phyloP scores from a whole-genome alignment of 2,888 invertebrate genomes.

The Metopia argyrocephala region DNA sequence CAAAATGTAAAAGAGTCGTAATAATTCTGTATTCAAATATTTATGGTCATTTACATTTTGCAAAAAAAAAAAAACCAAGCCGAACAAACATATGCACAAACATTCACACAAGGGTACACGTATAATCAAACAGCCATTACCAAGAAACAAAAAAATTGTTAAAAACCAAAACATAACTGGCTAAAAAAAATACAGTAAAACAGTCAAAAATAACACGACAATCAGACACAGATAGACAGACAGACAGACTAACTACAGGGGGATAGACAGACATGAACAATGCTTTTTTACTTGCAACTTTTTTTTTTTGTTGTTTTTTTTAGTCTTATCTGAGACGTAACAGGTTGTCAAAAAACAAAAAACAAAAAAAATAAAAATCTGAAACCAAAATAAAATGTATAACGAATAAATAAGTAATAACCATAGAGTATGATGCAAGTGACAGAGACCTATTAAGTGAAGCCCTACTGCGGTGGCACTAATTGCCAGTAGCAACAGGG shows the following conservation, averaged over 20 bases:
- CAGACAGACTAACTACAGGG: too few relatives aligned
- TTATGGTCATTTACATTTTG: conserved; percentile 51
- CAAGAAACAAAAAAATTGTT: conserved; percentile 20
- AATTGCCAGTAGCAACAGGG: neutral
- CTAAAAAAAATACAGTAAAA: conserved; percentile 9
- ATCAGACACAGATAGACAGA: conserved; percentile 9
- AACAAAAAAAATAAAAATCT: conserved; percentile 17
- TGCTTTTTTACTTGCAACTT: conserved; percentile 31
- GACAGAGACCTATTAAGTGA: neutral
- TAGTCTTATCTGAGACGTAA: conserved; percentile 40
- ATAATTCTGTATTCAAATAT: conserved; percentile 54
- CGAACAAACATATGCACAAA: conserved; percentile 4
- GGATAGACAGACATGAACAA: conserved; percentile 34
- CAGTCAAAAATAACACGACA: conserved; percentile 23
- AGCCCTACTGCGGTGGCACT: neutral
- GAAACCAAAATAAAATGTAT: neutral
- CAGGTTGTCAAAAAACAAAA: conserved; percentile 52
- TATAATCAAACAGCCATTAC: conserved; percentile 28
- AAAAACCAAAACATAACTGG: conserved; percentile 31
- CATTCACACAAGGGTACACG: neutral
- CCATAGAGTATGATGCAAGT: neutral
- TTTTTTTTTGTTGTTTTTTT: conserved; percentile 25
- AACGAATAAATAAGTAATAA: neutral
- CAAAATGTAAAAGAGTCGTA: conserved; percentile 33
- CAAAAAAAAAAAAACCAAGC: conserved; percentile 1